phyloP scores from a whole-genome alignment of 2,888 invertebrate genomes.

The Polydrusus cervinus region DNA sequence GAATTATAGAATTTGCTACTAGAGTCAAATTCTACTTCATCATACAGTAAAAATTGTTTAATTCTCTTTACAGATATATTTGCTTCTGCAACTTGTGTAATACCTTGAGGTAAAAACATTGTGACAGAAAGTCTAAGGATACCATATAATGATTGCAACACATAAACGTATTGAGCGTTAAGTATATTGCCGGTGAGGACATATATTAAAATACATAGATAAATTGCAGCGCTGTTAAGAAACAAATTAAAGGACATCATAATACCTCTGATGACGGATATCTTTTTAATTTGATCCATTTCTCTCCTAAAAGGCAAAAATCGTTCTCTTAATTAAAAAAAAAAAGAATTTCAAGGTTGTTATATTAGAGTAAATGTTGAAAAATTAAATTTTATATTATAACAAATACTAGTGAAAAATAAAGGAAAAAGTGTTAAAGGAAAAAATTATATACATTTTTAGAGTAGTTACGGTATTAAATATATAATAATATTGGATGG shows the following conservation, averaged over 20 bases:
- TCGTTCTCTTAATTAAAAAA: too few species aligned
- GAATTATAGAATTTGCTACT: constrained; percentile 43
- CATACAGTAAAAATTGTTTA: constrained; percentile 74
- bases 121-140: constrained; percentile 79
- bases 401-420: too few species aligned
- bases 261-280: constrained; percentile 79
- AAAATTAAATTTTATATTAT: too few species aligned
- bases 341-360: too few species aligned
- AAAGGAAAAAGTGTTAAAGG: too few species aligned
- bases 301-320: constrained; percentile 74
- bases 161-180: constrained; percentile 79
- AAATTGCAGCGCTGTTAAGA: constrained; percentile 88
- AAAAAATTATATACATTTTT: too few species aligned
- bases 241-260: constrained; percentile 80
- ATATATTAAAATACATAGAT: constrained; percentile 84
- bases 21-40: constrained; percentile 64
- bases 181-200: constrained; percentile 77
- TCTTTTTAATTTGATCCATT: constrained; percentile 77
- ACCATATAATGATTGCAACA: constrained; percentile 84
- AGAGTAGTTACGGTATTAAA: too few species aligned
- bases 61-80: constrained; percentile 66
- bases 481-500: too few species aligned
- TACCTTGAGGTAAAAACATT: constrained; percentile 77
- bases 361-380: too few species aligned
- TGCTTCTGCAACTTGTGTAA: constrained; percentile 81